Base-by-base conservation (phyloP, 2,797 vertebrate genomes). In the Neoniphon sammara region DNA sequence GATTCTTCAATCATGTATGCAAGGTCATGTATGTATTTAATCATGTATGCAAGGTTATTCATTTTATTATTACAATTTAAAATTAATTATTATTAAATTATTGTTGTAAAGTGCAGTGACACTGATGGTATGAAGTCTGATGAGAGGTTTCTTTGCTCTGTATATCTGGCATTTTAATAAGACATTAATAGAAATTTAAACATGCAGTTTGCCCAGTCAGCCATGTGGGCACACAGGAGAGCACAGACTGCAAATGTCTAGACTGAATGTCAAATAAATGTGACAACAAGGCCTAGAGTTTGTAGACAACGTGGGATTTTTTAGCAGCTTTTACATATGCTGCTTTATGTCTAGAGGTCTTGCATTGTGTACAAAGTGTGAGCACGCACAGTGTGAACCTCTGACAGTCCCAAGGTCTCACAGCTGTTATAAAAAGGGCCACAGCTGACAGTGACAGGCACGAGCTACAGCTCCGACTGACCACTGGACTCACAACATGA, bases 401-500 rank as follows among this genome's bases (percentile, higher is more conserved):
- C 85, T 90, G 88, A 85, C 15, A 5, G 21, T n/a, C 57, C 21
- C 70, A 78, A 81, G 78, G 77, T 68, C 66, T 11, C 17, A 3
- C 14, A 50, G 50, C 14, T 4, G 4, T 57, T 89, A 92, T 80
- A 93, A 86, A 83, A 50, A 66, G 59, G 4, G 14, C 12, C 46
- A n/a, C 18, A 23, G n/a, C 17, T 47, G 4, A 3, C 1, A 75
- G 17, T 36, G 5, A 57, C 50, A 31, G 14, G 1, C 11, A 31
- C 18, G 49, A 54, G 31, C 54, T 15, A 15, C 23, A 5, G 72
- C 30, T 64, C 52, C 21, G n/a, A 23, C 12, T 25, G 10, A 17
- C 39, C 30, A 1, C 30, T 9, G 25, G 44, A 53, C 18, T 30
- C 4, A 20, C 63, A 90, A 2, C 60, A 94, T 94, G 91, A 91